phyloP scores from a whole-genome alignment of 2,888 invertebrate genomes.

The Drosophila borborema region DNA sequence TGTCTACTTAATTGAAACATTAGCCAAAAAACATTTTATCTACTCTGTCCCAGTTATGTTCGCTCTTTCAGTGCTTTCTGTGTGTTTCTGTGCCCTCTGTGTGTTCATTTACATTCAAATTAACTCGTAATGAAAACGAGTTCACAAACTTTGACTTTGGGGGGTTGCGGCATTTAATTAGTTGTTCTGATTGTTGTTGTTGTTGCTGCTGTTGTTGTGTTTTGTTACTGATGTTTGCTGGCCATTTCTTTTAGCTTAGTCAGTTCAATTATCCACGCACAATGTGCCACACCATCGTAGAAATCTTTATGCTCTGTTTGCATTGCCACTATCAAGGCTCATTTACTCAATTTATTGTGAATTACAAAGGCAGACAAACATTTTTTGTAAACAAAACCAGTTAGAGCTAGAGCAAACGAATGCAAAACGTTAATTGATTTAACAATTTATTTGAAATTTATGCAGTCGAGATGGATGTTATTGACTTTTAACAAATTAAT shows the following conservation, averaged over 20 bases:
- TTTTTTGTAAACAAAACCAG: neutral
- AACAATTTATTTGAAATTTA: neutral
- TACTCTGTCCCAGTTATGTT: constrained; percentile 30
- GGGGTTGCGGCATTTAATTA: constrained; percentile 77
- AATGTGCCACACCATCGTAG: constrained; percentile 29
- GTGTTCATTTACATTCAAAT: constrained; percentile 82
- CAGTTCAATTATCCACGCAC: constrained; percentile 58
- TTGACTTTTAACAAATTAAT: too few relatives aligned
- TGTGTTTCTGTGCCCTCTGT: constrained; percentile 22
- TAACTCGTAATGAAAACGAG: constrained; percentile 83
- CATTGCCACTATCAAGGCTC: constrained; percentile 58
- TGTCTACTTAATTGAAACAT: constrained; percentile 82
- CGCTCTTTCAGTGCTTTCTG: constrained; percentile 4
- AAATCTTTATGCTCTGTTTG: constrained; percentile 53
- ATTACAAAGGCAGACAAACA: neutral
- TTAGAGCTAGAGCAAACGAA: neutral
- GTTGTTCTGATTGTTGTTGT: constrained; percentile 69
- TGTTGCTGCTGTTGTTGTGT: constrained; percentile 15
- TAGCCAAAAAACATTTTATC: constrained; percentile 74
- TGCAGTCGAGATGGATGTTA: too few relatives aligned
- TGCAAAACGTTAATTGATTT: too few relatives aligned
- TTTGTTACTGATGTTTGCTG: constrained; percentile 51
- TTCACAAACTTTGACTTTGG: constrained; percentile 65
- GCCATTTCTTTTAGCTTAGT: constrained; percentile 68
- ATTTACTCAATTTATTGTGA: constrained; percentile 45